phyloP scores from a whole-genome alignment of 1,140 invertebrate genomes.

The Pemphigus obesinymphae region DNA sequence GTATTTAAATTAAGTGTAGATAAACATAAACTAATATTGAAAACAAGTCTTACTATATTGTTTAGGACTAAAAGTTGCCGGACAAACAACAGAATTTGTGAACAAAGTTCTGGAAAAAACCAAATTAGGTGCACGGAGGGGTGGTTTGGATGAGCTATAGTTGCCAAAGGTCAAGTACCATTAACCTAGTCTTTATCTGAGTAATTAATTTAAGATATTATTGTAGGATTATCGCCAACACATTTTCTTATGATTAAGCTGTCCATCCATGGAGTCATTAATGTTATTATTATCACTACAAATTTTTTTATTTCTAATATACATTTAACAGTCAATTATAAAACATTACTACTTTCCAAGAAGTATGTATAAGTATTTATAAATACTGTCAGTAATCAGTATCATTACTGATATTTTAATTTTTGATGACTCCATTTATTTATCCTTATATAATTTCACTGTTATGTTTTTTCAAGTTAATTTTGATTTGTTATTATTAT shows the following conservation, averaged over 20 bases:
- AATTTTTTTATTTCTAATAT: not conserved
- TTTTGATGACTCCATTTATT: not conserved
- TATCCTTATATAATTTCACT: not conserved
- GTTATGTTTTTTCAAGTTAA: constrained; percentile 2
- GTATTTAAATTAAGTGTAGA: no score
- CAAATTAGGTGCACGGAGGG: constrained; percentile 60
- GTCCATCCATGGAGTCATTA: constrained; percentile 19
- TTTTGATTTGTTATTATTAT: constrained; percentile 20
- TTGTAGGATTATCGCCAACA: not conserved
- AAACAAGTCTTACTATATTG: constrained; percentile 40
- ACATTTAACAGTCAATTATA: constrained; percentile 26
- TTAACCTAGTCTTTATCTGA: constrained; percentile 36
- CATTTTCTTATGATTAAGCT: constrained; percentile 3
- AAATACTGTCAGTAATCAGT: not conserved
- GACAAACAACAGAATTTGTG: constrained; percentile 78
- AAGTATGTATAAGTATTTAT: not conserved
- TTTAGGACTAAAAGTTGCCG: constrained; percentile 71
- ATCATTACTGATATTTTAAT: not conserved
- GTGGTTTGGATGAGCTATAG: constrained; percentile 58
- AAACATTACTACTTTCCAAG: not conserved
- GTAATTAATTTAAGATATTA: not conserved
- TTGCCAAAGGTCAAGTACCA: constrained; percentile 25
- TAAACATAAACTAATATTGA: not conserved
- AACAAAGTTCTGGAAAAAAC: constrained; percentile 77
- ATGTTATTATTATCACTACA: constrained; percentile 10